phyloP scores from a whole-genome alignment of 1,140 invertebrate species.

The Zaprionus camerounensis region DNA sequence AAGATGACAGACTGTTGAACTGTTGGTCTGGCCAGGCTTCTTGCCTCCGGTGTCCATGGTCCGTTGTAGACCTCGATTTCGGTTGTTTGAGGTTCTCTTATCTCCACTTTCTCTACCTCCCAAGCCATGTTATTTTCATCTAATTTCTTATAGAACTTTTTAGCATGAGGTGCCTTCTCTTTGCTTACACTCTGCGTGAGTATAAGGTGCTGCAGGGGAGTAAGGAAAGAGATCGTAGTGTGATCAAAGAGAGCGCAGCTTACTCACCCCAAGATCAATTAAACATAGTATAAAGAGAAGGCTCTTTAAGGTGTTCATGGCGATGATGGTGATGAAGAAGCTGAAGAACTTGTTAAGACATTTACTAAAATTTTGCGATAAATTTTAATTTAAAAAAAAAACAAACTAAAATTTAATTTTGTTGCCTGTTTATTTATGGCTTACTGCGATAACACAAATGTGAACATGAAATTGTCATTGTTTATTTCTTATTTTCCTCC shows the following conservation, averaged over 20 bases:
- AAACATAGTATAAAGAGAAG: not conserved
- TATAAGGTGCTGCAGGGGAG: not conserved
- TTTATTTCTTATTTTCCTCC: not conserved
- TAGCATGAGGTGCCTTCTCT: not conserved
- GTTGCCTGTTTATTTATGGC: not conserved
- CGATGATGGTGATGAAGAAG: not conserved
- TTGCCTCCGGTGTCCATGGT: not conserved
- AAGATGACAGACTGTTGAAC: not conserved
- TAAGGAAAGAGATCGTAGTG: not conserved
- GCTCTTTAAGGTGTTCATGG: not conserved
- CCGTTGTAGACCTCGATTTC: slow-evolving; percentile 19
- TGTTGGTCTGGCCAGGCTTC: not conserved
- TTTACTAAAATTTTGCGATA: not conserved
- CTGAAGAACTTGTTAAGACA: not conserved
- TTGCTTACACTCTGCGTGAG: not conserved
- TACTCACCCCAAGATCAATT: not conserved
- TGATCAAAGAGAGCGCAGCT: not conserved
- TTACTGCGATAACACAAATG: not conserved
- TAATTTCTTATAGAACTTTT: slow-evolving; percentile 8
- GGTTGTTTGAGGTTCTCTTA: not conserved
- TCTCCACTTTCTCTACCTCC: slow-evolving; percentile 1
- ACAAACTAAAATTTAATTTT: no score
- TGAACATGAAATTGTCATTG: not conserved
- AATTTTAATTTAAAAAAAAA: no score
- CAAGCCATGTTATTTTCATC: slow-evolving; percentile 18